Evolutionary conservation across 2,888 invertebrate species (phyloP), one percentile per base, ranked within the genome.

Genomic region (Stenolophus ochropezus): DNA sequence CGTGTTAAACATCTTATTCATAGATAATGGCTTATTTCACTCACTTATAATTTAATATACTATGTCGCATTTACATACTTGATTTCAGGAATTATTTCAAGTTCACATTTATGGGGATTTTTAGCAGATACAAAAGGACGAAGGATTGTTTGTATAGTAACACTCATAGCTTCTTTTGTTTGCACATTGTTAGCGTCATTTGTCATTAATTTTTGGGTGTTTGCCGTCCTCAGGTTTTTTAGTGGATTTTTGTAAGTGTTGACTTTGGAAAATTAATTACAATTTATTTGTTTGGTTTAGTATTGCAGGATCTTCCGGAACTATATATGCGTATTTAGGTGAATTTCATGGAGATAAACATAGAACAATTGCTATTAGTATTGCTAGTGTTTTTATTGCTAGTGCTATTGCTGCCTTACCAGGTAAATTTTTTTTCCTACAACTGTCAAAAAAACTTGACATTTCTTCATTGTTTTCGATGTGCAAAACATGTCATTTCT

Each of bases 311-410:
- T 88, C 90, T 3, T 88, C 89, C 1, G 88, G 89, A 4, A 88
- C 89, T 1, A 87, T 88, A 0, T 90, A 89, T 78, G 90, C 90
- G 0, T 90, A 89, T 83, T 85, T 90, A 73, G 89, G 90, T 0
- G 90, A 90, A 84, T 90, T 90, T 83, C 89, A 88, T 61, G 86
- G 85, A 2, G 81, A 84, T 0, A 87, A 86, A 16, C 86, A 88
- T 84, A 85, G 89, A 4, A 87, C 89, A 0, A 85, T 87, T 3
- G 86, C 87, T 1, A 89, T 89, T 33, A 89, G 89, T 65, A 89
- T 88, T 84, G 87, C 89, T 2, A 89, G 89, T 73, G 85, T 87
- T 74, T 90, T 89, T 85, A 89, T 89, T 2, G 88, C 88, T 3
- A 51, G 89, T 25, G 85, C 88, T 8, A 56, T 81, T 21, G 53